These are phyloP conservation scores for Lepidurus apus DNA, from an alignment of 1,140 invertebrate genomes.

Conservation along the genomic window DNA sequence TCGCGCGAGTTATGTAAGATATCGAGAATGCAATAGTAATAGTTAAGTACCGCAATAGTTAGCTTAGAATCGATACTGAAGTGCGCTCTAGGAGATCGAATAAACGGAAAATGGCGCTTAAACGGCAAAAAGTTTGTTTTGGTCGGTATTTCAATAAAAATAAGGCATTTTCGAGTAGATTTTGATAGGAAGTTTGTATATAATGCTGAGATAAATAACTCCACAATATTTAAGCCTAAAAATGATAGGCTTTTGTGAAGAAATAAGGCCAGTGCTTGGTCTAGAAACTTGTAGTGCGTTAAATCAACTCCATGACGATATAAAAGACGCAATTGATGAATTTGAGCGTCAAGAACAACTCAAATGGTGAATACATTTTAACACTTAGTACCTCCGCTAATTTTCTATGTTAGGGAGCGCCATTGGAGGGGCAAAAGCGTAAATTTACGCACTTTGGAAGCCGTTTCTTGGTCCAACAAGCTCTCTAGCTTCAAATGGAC, in stretches of 20 bases:
- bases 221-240: neutral
- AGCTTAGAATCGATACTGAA: too few relatives aligned
- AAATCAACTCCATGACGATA: constrained; percentile 48
- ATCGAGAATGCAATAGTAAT: too few relatives aligned
- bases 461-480: constrained; percentile 22
- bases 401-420: neutral
- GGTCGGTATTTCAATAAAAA: too few relatives aligned
- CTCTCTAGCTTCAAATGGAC: constrained; percentile 38
- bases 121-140: too few relatives aligned
- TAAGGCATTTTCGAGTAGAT: too few relatives aligned
- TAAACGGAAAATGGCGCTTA: too few relatives aligned
- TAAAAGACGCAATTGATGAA: constrained; percentile 46
- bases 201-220: too few relatives aligned
- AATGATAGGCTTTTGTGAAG: neutral
- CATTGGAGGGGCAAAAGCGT: constrained; percentile 25
- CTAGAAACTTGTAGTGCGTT: constrained; percentile 48
- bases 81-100: too few relatives aligned
- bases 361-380: constrained; percentile 41
- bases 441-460: constrained; percentile 34
- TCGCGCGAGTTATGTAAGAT: too few relatives aligned
- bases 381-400: constrained; percentile 30
- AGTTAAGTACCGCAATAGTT: too few relatives aligned
- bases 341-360: constrained; percentile 45
- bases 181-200: too few relatives aligned
- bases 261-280: constrained; percentile 38